Conservation (phyloP, 1,140 invertebrate genomes). For the Lutraria rhynchaena region DNA sequence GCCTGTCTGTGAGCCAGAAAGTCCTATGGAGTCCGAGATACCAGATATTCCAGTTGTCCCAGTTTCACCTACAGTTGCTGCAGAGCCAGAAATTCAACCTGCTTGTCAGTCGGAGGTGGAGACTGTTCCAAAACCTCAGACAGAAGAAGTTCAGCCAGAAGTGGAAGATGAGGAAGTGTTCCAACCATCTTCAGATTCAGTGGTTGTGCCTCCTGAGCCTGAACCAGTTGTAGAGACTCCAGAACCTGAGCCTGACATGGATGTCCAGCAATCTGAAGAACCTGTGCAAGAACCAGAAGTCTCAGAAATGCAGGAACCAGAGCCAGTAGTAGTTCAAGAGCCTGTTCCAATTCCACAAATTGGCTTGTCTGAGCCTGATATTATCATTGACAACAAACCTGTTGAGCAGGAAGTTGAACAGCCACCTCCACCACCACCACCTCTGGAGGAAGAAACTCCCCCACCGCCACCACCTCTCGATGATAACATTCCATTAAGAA, state of each 20-base stretch:
- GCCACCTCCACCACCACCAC: constrained; percentile 56
- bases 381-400: constrained; percentile 51
- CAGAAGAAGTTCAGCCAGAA: background rate
- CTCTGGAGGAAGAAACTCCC: constrained; percentile 48
- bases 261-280: too few species aligned
- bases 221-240: constrained; percentile 5
- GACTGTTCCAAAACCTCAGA: constrained; percentile 1
- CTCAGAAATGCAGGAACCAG: background rate
- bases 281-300: background rate
- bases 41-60: background rate
- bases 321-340: background rate
- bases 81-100: background rate
- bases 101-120: background rate
- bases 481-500: constrained; percentile 52
- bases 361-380: constrained; percentile 48
- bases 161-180: background rate
- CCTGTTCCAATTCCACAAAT: constrained; percentile 13
- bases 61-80: background rate
- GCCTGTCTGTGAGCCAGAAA: background rate
- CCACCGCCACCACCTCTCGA: constrained; percentile 54
- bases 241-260: background rate
- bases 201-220: constrained; percentile 19
- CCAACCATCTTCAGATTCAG: background rate
- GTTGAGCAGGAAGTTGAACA: constrained; percentile 41
- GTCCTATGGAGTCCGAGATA: background rate